Evolutionary conservation across 2,797 vertebrate genomes (phyloP).

Genomic region (Leucoraja ocellata): DNA sequence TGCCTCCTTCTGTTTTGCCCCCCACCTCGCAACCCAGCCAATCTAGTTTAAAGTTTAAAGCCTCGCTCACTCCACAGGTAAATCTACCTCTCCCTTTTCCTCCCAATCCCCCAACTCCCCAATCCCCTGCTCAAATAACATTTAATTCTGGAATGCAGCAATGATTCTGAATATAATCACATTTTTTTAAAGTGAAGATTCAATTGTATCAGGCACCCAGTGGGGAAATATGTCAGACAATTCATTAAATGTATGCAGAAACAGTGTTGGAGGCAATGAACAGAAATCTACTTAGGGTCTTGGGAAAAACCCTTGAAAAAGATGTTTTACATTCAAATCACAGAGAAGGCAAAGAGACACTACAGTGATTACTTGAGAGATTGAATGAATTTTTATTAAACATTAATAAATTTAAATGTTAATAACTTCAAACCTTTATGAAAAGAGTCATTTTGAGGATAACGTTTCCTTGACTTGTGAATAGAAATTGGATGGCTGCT

Average conservation of each 20-base stretch:
- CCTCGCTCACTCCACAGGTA: no score
- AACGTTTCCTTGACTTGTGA: constrained; percentile 30
- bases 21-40: no score
- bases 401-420: constrained; percentile 37
- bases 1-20: no score
- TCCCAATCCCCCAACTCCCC: no score
- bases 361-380: constrained; percentile 25
- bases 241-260: constrained; percentile 13
- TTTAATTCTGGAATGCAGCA: background rate
- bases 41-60: no score
- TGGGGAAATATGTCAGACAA: background rate
- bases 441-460: constrained; percentile 29
- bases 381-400: constrained; percentile 37
- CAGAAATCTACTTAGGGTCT: constrained; percentile 29
- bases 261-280: background rate
- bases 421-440: constrained; percentile 32
- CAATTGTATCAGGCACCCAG: background rate
- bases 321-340: constrained; percentile 24
- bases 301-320: background rate
- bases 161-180: background rate
- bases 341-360: constrained; percentile 6
- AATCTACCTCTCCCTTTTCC: no score
- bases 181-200: background rate
- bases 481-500: constrained; percentile 1
- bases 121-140: background rate